Base-by-base conservation (phyloP, 1,140 invertebrate species). In the Periplaneta americana region DNA sequence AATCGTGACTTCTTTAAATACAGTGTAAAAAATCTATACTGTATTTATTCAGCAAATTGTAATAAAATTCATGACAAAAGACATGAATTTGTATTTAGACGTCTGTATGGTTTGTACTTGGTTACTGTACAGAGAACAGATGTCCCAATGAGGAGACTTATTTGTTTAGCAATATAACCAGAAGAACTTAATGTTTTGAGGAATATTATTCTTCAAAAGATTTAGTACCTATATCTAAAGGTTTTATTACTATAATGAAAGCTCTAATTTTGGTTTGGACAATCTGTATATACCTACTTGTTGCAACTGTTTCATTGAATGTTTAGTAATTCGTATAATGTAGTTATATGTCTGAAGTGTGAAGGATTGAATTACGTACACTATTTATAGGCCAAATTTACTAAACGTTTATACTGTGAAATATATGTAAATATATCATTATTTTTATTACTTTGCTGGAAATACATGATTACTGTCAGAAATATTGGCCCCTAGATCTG, bases 361-460 rank as follows among this genome's bases (percentile, higher is more conserved):
- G 75, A 77, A 77, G 31, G 31, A 33, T 34, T 77, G 75, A 77
- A 77, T 33, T 28, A 66, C 13, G 39, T 15, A 48, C 15, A 22
- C 15, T 36, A 37, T 78, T 78, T 78, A 78, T 78, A 78, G 76
- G 36, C 22, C 17, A 78, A 36, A 78, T 78, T 78, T 78, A 78
- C 76, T 78, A 78, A 78, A 78, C 35, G 35, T 78, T 78, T 78
- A 37, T 78, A 78, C 35, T 78, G 76, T 78, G 37, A 78, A 78
- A 78, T 78, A 36, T 36, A 78, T 78, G 76, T 78, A 78, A 78
- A 78, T 78, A 78, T 34, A 78, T 36, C 33, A 78, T 66, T 31
- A 78, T 78, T 78, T 33, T 76, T 78, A 78, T 78, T 39, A 78
- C 76, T 78, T 39, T 78, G 36, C 22, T 35, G 48, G 22, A 66